phyloP scores from a whole-genome alignment of 2,113 vertebrate species.

The Austrofundulus limnaeus region DNA sequence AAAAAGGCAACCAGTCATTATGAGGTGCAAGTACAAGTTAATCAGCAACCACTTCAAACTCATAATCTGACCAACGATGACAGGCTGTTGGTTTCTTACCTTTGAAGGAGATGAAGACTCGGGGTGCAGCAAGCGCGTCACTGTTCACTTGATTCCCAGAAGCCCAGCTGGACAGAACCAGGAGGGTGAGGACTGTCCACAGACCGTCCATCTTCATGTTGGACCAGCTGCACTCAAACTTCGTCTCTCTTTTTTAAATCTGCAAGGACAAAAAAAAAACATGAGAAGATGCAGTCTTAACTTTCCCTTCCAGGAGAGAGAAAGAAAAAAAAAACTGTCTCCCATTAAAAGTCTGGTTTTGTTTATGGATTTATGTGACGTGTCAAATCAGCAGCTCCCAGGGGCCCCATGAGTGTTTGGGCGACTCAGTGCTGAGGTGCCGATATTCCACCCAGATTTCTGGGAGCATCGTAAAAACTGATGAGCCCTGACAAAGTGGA shows the following conservation, averaged over 20 bases:
- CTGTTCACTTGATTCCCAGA: constrained; percentile 63
- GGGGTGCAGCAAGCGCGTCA: constrained; percentile 75
- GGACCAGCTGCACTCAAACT: constrained; percentile 50
- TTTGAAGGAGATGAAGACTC: constrained; percentile 82
- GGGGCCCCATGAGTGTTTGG: constrained; percentile 25
- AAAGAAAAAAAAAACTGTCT: background rate
- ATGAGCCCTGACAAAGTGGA: constrained; percentile 39
- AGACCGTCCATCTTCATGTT: constrained; percentile 73
- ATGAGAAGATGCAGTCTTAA: constrained; percentile 16
- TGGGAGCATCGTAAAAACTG: constrained; percentile 38
- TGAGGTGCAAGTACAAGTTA: no score
- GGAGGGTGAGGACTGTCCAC: constrained; percentile 67
- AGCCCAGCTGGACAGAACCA: constrained; percentile 63
- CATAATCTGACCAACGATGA: background rate
- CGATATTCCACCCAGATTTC: constrained; percentile 39
- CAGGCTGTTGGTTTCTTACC: constrained; percentile 63
- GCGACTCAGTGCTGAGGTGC: constrained; percentile 35
- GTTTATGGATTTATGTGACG: constrained; percentile 36
- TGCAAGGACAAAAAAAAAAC: constrained; percentile 48
- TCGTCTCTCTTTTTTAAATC: constrained; percentile 16
- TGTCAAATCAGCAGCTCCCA: constrained; percentile 33
- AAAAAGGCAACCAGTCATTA: no score
- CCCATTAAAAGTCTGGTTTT: constrained; percentile 15
- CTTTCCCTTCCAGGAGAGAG: background rate
- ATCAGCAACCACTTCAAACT: background rate